Evolutionary conservation across 2,888 invertebrate species (phyloP), one percentile per base, ranked within the genome.

Genomic region (Drosophila siamana): DNA sequence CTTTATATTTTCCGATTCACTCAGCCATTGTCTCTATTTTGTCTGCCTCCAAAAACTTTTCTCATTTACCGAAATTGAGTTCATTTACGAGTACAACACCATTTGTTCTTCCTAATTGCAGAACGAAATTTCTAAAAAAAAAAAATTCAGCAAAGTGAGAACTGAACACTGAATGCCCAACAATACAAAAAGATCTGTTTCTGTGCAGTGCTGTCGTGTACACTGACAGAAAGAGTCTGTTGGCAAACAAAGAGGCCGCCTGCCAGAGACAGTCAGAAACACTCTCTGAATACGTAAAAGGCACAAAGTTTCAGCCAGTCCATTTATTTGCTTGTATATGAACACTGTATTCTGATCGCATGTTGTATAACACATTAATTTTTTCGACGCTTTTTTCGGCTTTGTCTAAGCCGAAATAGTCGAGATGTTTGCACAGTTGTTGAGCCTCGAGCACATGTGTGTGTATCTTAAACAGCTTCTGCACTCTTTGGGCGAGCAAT

Each of bases 361-460:
- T 52, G 60, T 48, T 71, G 47, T 59, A 69, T 54, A 57, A 51
- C 67, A 47, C 61, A 61, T 63, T 66, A 67, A 62, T 77, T 74
- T 52, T 41, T 74, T 52, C 41, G 68, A 38, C 33, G 54, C 50
- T 74, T 72, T 72, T 62, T 33, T 33, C 43, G 60, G 60, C 71
- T 74, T 74, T 74, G 71, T 87, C 86, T 74, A 62, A 43, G 74
- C 60, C 64, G 33, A 70, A 64, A 70, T 64, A 52, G 68, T 62
- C 61, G 70, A 56, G 40, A 55, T 87, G 51, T 84, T 87, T 85
- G 48, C 70, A 86, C 83, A 84, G 83, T 85, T 84, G 88, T 71
- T 26, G 19, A 55, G 47, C 61, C 43, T 61, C 47, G 19, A 33
- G 41, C 57, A 57, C 46, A 62, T 36, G 36, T 43, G 19, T 51